Conservation (phyloP, 2,888 invertebrate species). For the Stenchaetothrips biformis region DNA sequence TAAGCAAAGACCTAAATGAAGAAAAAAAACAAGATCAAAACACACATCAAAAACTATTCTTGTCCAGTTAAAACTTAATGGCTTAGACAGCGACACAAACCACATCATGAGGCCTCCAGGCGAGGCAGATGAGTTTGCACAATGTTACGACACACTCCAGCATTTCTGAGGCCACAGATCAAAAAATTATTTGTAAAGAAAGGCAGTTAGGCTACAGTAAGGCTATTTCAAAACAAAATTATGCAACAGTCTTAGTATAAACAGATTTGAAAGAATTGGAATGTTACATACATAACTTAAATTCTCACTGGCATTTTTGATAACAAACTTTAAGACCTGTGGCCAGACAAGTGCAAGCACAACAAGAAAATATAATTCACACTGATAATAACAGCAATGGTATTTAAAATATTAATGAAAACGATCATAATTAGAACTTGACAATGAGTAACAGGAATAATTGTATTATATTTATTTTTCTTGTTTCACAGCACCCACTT, state of each 20-base stretch:
- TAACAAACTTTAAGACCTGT: not conserved
- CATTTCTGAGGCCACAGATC: not conserved
- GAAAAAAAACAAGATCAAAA: not conserved
- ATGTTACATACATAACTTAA: not conserved
- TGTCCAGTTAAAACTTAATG: not conserved
- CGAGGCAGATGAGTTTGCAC: not conserved
- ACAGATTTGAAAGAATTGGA: not conserved
- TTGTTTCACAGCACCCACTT: slow-evolving; percentile 65
- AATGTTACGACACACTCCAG: not conserved
- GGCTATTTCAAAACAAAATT: not conserved
- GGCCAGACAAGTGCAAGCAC: not conserved
- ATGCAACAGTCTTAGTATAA: not conserved
- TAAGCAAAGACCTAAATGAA: not conserved
- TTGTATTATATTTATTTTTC: slow-evolving; percentile 45
- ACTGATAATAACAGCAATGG: not conserved
- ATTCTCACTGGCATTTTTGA: not conserved
- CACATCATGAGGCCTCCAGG: not conserved
- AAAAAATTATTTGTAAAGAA: not conserved
- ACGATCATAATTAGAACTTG: not conserved
- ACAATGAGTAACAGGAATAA: not conserved
- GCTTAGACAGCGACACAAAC: not conserved
- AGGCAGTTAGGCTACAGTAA: not conserved
- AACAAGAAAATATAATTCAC: not conserved
- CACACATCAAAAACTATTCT: not conserved
- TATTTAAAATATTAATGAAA: not conserved